Percentiles rank a stretch among this genome's conserved stretches.
phyloP scores from a whole-genome alignment of 2,797 vertebrate genomes.

The Linurgus olivaceus region DNA sequence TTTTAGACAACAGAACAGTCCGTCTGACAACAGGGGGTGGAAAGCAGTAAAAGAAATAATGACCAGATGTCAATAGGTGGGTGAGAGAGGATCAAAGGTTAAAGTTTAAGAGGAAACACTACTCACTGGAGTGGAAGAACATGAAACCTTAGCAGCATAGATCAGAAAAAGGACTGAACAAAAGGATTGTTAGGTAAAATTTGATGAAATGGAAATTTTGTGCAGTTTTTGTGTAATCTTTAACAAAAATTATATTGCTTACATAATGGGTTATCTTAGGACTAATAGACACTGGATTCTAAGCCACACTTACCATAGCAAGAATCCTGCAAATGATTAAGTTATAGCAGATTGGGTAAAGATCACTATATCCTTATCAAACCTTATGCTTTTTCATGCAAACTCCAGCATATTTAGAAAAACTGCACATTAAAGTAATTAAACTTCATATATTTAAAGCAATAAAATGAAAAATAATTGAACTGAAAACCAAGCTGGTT shows the following conservation, averaged over 20 bases:
- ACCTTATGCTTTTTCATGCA: constrained; percentile 73
- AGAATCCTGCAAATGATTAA: constrained; percentile 58
- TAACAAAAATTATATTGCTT: constrained; percentile 55
- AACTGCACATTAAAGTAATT: constrained; percentile 27
- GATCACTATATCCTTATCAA: neutral
- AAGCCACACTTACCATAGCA: constrained; percentile 67
- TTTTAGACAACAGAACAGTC: constrained; percentile 99
- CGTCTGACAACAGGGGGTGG: constrained; percentile 97
- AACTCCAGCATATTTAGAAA: constrained; percentile 67
- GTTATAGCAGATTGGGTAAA: constrained; percentile 27
- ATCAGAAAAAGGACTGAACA: constrained; percentile 73
- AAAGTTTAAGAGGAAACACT: constrained; percentile 82
- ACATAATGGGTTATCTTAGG: constrained; percentile 38
- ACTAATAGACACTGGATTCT: constrained; percentile 42
- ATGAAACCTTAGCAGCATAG: constrained; percentile 70
- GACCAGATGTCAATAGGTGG: constrained; percentile 88
- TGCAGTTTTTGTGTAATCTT: constrained; percentile 69
- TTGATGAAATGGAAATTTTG: constrained; percentile 67
- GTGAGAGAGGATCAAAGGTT: constrained; percentile 86
- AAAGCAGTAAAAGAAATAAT: constrained; percentile 95
- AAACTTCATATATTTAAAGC: neutral
- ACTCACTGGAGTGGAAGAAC: constrained; percentile 73
- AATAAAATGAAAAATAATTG: constrained; percentile 37
- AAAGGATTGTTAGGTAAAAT: constrained; percentile 68
- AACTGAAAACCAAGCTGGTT: constrained; percentile 24